A percentile compares a stretch with the other conserved stretches of the same genome.
Evolutionary conservation across 2,113 vertebrate species (phyloP).

Genomic region (Ctenomys sociabilis): DNA sequence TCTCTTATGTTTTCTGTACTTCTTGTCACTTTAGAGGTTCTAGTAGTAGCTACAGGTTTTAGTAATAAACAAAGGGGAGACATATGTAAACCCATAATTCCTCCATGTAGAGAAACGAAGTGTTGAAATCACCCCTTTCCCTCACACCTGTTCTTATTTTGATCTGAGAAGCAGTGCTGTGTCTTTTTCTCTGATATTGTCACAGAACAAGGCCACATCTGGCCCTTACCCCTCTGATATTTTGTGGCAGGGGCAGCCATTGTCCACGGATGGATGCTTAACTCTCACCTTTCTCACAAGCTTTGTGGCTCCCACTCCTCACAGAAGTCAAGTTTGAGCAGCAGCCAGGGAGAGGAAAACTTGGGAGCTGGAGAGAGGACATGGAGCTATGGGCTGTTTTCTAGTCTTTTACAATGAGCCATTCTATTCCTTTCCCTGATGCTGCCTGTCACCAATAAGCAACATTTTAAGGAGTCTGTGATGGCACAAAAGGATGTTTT

Average conservation of each 20-base stretch:
- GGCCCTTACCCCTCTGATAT: neutral
- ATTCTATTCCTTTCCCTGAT: constrained; percentile 44
- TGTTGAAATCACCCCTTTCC: neutral
- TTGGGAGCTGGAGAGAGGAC: neutral
- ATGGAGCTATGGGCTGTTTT: neutral
- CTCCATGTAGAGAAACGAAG: neutral
- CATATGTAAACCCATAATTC: neutral
- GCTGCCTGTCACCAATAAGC: constrained; percentile 48
- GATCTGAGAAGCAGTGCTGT: neutral
- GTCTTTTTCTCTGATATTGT: neutral
- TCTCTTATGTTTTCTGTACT: neutral
- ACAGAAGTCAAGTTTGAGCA: neutral
- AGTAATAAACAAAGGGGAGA: neutral
- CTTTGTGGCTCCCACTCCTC: too few relatives aligned
- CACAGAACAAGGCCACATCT: neutral
- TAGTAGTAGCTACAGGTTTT: neutral
- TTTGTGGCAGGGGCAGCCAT: too few relatives aligned
- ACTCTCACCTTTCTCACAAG: neutral
- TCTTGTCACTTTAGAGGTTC: neutral
- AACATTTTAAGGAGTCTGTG: constrained; percentile 26
- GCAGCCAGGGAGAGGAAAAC: neutral
- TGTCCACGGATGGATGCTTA: neutral
- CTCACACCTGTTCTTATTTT: neutral
- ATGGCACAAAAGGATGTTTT: constrained; percentile 24
- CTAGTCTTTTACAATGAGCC: constrained; percentile 13